Evolutionary conservation across 1,140 invertebrate genomes (phyloP).

Genomic region (Zelostemma sp.): DNA sequence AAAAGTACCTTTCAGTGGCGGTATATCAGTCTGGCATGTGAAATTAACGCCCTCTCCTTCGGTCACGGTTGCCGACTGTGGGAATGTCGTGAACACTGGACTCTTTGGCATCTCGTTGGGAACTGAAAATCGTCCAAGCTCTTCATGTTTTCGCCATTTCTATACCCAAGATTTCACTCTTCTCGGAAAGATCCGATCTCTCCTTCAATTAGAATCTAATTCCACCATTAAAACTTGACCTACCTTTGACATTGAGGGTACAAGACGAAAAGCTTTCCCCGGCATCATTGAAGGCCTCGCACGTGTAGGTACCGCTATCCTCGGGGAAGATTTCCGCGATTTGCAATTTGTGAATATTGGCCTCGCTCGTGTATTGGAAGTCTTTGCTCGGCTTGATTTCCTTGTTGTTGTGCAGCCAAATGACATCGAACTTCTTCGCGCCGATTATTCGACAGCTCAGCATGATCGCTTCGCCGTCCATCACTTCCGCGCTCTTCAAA

Average conservation of each 20-base stretch:
- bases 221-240: no score
- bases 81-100: conserved; percentile 90
- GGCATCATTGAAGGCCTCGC: conserved; percentile 95
- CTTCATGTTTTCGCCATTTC: no score
- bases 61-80: conserved; percentile 86
- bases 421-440: conserved; percentile 89
- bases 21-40: conserved; percentile 81
- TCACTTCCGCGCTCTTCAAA: conserved; percentile 82
- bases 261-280: conserved; percentile 95
- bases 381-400: conserved; percentile 97
- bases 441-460: conserved; percentile 89
- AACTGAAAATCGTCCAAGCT: no score
- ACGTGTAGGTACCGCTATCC: conserved; percentile 93
- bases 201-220: no score
- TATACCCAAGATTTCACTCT: background rate
- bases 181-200: no score
- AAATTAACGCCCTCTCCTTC: conserved; percentile 87
- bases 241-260: conserved; percentile 83
- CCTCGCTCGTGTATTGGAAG: conserved; percentile 92
- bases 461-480: conserved; percentile 88
- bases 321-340: conserved; percentile 97
- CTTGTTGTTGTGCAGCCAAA: conserved; percentile 97
- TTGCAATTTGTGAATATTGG: conserved; percentile 89
- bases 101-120: conserved; percentile 87
- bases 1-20: conserved; percentile 75